Base-by-base conservation (phyloP, 1,140 invertebrate species). In the Penaeus japonicus region DNA sequence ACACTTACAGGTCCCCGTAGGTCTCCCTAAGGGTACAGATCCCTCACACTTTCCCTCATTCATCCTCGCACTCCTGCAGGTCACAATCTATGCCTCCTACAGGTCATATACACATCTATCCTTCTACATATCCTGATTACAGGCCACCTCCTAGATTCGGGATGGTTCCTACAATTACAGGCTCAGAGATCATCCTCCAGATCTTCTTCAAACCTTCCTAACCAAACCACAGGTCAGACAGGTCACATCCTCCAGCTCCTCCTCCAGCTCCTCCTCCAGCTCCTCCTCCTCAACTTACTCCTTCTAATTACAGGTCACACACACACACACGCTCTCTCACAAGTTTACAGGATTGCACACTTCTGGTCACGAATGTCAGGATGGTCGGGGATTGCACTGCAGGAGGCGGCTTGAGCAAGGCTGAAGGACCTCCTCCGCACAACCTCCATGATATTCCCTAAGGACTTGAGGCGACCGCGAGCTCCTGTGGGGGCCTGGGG, bases 401-500 rank as follows among this genome's bases (percentile, higher is more conserved):
- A 90, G 65, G 89, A 90, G 20, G 89, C 89, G 0, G 89, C 89
- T 59, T 90, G 89, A 32, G 89, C 84, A 55, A 90, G n/a, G 35
- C 81, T 87, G 84, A 87, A 87, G 39, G 89, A 90, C 15, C 85
- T 73, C n/a, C 89, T 70, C 39, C 89, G 47, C 17, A 90, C 89
- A 22, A 87, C 89, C 17, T 90, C 89, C 89, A 90, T 90, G 1
- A 90, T 90, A 57, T 90, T 90, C 1, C 89, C 89, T 17, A 90
- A 47, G 20, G 89, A 90, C 73, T 90, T 90, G 39, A 90, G 84
- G 0, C 89, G 89, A 5, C 85, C 89, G 2, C 89, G 35, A 4
- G 85, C 85, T 17, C 80, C 85, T 7, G 62, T 78, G 2, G 84
- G 79, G 22, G 84, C 84, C 84, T 89, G 84, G 18, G 18, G 20